These are phyloP conservation scores for Vicugna pacos DNA, from an alignment of 2,113 vertebrate species.

Conservation along the genomic window DNA sequence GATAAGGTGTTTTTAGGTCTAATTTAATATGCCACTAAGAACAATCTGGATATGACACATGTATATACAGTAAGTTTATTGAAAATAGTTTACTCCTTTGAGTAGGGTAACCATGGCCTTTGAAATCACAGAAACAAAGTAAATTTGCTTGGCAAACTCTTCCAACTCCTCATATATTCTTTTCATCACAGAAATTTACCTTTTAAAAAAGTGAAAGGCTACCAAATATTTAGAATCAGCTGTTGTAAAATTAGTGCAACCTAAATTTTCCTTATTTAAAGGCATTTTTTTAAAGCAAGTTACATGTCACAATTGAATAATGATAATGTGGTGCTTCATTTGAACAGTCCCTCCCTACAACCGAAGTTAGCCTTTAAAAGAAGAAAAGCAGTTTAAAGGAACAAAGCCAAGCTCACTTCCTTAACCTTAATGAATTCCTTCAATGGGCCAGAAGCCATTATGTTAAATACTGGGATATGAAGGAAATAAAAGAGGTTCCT, in stretches of 20 bases:
- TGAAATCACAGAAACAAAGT: slow-evolving; percentile 53
- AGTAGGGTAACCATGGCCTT: neutral
- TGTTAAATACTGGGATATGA: neutral
- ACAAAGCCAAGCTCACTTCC: slow-evolving; percentile 45
- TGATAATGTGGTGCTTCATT: neutral
- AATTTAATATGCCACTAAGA: slow-evolving; percentile 40
- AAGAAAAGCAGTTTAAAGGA: slow-evolving; percentile 19
- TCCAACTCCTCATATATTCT: neutral
- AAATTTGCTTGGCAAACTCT: slow-evolving; percentile 55
- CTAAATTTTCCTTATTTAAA: slow-evolving; percentile 42
- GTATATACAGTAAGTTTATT: neutral
- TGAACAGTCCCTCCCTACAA: neutral
- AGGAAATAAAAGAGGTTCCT: slow-evolving; percentile 41
- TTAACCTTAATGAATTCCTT: slow-evolving; percentile 24
- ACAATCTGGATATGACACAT: slow-evolving; percentile 2
- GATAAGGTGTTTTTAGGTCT: neutral
- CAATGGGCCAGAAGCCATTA: neutral
- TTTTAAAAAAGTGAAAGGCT: slow-evolving; percentile 31
- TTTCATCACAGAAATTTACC: slow-evolving; percentile 44
- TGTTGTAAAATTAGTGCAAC: slow-evolving; percentile 26
- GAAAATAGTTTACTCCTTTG: slow-evolving; percentile 47
- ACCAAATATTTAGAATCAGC: slow-evolving; percentile 17
- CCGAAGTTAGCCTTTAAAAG: slow-evolving; percentile 24
- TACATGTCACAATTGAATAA: slow-evolving; percentile 29
- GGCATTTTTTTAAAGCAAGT: slow-evolving; percentile 48